A percentile compares a stretch with the other conserved stretches of the same genome.
phyloP scores from a whole-genome alignment of 2,113 vertebrate genomes.

The Canis aureus region DNA sequence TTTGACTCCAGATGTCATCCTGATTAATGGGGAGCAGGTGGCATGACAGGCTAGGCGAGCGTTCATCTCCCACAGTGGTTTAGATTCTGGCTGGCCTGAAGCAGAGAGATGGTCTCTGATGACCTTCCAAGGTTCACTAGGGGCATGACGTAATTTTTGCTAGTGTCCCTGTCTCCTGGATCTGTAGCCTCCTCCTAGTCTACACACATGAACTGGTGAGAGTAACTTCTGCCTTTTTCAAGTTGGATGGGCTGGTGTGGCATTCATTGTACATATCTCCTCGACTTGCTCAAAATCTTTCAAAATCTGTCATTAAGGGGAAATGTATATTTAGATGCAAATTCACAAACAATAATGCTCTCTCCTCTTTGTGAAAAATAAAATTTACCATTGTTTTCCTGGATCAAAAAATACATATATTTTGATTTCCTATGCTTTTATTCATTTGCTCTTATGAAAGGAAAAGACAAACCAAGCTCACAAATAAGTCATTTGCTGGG shows the following conservation, averaged over 20 bases:
- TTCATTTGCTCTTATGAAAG: not conserved
- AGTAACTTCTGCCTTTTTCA: not conserved
- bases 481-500: not conserved
- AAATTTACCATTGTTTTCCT: not conserved
- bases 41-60: not conserved
- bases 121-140: not conserved
- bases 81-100: not conserved
- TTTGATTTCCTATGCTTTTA: not conserved
- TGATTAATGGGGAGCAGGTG: constrained; percentile 58
- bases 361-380: not conserved
- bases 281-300: not conserved
- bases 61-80: not conserved
- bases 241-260: not conserved
- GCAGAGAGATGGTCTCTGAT: not conserved
- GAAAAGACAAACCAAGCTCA: not conserved
- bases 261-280: not conserved
- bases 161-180: not conserved
- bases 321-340: not conserved
- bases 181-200: not conserved
- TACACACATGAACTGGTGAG: not conserved
- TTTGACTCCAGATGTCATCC: not conserved
- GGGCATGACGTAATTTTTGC: not conserved
- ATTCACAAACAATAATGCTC: not conserved
- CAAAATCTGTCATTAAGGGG: not conserved
- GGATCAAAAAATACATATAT: not conserved